phyloP scores from a whole-genome alignment of 2,113 vertebrate genomes.

The Aldabrachelys gigantea region DNA sequence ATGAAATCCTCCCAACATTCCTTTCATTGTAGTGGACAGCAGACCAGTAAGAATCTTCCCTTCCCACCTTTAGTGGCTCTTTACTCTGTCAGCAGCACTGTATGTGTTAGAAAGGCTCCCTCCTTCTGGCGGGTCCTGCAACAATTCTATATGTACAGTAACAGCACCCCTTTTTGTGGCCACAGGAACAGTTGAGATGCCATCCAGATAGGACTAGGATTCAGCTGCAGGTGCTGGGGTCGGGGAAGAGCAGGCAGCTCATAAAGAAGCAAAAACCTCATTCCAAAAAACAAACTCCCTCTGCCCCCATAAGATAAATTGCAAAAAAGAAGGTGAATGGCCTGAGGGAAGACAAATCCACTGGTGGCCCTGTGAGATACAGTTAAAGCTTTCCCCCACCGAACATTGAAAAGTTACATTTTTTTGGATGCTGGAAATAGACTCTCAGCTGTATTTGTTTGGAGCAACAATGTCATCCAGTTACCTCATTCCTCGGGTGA shows the following conservation, averaged over 20 bases:
- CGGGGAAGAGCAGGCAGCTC: constrained; percentile 31
- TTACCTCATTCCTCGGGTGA: constrained; percentile 53
- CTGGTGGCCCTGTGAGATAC: not conserved
- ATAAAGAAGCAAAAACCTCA: accelerated
- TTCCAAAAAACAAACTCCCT: not conserved
- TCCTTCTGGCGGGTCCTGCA: not conserved
- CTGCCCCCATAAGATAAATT: accelerated
- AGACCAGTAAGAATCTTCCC: not conserved
- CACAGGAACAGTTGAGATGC: constrained; percentile 37
- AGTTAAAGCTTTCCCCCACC: constrained; percentile 11
- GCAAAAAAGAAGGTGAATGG: accelerated
- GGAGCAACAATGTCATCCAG: constrained; percentile 77
- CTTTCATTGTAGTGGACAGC: not conserved
- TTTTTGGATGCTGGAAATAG: constrained; percentile 38
- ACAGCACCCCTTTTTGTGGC: not conserved
- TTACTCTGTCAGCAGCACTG: not conserved
- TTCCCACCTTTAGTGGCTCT: not conserved
- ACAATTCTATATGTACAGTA: accelerated
- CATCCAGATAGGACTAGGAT: not conserved
- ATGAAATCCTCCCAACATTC: not conserved
- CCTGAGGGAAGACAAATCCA: not conserved
- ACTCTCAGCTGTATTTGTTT: constrained; percentile 44
- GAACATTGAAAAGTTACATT: constrained; percentile 17
- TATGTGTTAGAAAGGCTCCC: not conserved
- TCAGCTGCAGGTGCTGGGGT: not conserved